A percentile compares a stretch with the other conserved stretches of the same genome.
phyloP scores from a whole-genome alignment of 2,888 invertebrate species.

The Orthonychiurus folsomi region DNA sequence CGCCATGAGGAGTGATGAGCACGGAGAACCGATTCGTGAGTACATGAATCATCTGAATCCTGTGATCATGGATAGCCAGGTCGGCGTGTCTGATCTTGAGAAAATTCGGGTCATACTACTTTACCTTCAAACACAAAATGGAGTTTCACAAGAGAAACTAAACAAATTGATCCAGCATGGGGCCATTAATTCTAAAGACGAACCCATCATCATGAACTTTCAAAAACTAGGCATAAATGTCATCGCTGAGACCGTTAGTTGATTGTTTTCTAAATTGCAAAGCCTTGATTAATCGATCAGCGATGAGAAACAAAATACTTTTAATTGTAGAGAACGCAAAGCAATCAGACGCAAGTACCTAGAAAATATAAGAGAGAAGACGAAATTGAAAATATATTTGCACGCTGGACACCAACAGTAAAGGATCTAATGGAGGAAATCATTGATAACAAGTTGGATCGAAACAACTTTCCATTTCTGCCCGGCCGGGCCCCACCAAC shows the following conservation, averaged over 20 bases:
- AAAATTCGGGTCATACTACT: slow-evolving; percentile 34
- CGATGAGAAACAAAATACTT: no score
- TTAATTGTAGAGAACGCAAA: slow-evolving; percentile 14
- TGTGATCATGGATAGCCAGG: slow-evolving; percentile 23
- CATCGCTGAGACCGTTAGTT: slow-evolving; percentile 25
- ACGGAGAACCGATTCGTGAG: slow-evolving; percentile 29
- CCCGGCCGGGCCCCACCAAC: slow-evolving; percentile 14
- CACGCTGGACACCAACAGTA: slow-evolving; percentile 32
- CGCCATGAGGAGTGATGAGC: slow-evolving; percentile 24
- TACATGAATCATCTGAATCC: slow-evolving; percentile 26
- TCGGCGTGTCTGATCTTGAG: slow-evolving; percentile 24
- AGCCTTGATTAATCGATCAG: background rate
- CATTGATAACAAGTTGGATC: slow-evolving; percentile 27
- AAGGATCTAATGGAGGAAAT: slow-evolving; percentile 34
- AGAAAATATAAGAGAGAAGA: slow-evolving; percentile 7
- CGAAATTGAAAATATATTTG: slow-evolving; percentile 16
- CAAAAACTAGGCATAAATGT: slow-evolving; percentile 25
- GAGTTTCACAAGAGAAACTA: slow-evolving; percentile 28
- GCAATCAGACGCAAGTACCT: slow-evolving; percentile 14
- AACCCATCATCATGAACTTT: slow-evolving; percentile 26
- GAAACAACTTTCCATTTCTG: slow-evolving; percentile 28
- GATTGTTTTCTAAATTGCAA: no score
- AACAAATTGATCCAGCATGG: slow-evolving; percentile 31
- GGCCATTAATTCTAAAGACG: slow-evolving; percentile 17
- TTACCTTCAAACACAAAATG: slow-evolving; percentile 31